Evolutionary conservation across 92 coral and sea anemone species (phyloP).

Genomic region (Plumapathes pennacea): DNA sequence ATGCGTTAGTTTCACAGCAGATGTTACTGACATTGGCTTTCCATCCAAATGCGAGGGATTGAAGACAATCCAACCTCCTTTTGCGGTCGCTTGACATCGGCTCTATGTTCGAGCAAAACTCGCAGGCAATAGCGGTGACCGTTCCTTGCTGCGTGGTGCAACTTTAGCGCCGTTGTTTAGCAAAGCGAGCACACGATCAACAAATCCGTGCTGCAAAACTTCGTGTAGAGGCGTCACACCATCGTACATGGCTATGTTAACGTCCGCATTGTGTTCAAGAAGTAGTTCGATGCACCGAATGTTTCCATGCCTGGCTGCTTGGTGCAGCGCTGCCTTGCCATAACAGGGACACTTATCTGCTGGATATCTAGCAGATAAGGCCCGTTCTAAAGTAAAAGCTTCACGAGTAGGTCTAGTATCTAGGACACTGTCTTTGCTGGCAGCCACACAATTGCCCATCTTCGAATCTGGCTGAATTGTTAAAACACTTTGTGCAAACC

Average conservation of each 20-base stretch:
- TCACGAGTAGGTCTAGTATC: no score
- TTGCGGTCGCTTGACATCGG: slow-evolving; percentile 25
- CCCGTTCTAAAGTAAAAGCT: no score
- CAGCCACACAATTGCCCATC: no score
- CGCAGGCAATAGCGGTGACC: slow-evolving; percentile 25
- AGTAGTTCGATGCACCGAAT: slow-evolving; percentile 19
- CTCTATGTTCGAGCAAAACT: slow-evolving; percentile 24
- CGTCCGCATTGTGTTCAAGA: slow-evolving; percentile 33
- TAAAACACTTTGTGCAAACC: no score
- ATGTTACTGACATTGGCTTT: no score
- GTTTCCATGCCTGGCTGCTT: slow-evolving; percentile 35
- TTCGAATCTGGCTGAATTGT: no score
- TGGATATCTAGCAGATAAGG: no score
- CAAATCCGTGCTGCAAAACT: slow-evolving; percentile 28
- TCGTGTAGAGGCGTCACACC: slow-evolving; percentile 30
- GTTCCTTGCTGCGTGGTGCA: slow-evolving; percentile 34
- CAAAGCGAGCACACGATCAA: slow-evolving; percentile 29
- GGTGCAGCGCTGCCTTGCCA: slow-evolving; percentile 40
- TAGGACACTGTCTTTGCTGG: no score
- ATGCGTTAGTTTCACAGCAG: no score
- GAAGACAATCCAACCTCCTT: slow-evolving; percentile 37
- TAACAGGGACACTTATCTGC: no score
- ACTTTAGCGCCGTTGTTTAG: slow-evolving; percentile 33
- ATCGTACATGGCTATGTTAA: slow-evolving; percentile 33
- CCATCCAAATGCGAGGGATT: no score